Conservation (phyloP, 2,888 invertebrate species). For the Thyatira batis region DNA sequence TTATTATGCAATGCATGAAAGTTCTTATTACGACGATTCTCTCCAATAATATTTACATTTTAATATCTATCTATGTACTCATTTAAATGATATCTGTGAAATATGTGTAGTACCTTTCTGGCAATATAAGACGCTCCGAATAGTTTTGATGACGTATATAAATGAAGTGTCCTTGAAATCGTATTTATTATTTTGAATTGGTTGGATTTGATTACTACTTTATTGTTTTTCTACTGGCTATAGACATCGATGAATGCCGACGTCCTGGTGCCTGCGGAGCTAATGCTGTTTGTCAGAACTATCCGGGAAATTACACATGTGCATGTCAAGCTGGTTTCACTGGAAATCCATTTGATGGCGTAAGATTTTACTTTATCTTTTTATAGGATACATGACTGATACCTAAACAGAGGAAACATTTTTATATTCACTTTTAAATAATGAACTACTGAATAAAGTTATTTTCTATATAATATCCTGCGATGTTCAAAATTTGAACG, state of each 20-base stretch:
- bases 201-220: neutral
- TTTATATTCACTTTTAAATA: constrained; percentile 4
- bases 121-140: no score
- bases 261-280: constrained; percentile 91
- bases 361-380: constrained; percentile 41
- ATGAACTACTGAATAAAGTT: constrained; percentile 2
- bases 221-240: constrained; percentile 24
- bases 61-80: no score
- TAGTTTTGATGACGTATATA: no score
- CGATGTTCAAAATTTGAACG: no score
- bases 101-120: no score
- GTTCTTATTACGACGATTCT: no score
- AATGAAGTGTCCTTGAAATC: no score
- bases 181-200: neutral
- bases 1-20: no score
- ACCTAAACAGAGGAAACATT: neutral
- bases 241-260: constrained; percentile 94
- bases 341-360: constrained; percentile 88
- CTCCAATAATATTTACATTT: no score
- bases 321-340: constrained; percentile 90
- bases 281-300: constrained; percentile 91
- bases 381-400: neutral
- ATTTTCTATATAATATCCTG: no score
- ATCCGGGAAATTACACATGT: constrained; percentile 94
- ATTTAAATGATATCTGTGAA: no score